phyloP scores from a whole-genome alignment of 2,888 invertebrate genomes.

The Melanchra persicariae region DNA sequence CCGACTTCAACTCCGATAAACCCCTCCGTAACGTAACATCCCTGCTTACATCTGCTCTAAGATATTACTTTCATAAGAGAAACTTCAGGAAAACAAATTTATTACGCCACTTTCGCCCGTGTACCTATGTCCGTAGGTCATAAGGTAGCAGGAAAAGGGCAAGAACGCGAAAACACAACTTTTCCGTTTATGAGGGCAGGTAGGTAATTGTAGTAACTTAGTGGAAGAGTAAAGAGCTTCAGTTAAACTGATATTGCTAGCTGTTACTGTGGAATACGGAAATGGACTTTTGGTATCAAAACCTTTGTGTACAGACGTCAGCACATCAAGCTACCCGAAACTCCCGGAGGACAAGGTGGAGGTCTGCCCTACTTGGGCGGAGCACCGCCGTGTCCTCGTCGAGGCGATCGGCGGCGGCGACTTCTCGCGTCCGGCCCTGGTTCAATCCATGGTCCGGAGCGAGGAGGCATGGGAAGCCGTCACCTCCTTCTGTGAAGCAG shows the following conservation, averaged over 20 bases:
- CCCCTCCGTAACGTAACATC: too few species aligned
- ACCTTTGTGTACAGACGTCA: background rate
- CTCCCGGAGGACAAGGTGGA: too few species aligned
- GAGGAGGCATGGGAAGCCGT: too few species aligned
- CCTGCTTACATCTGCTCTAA: slow-evolving; percentile 66
- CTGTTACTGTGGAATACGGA: slow-evolving; percentile 15
- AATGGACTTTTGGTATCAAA: slow-evolving; percentile 14
- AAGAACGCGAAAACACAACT: slow-evolving; percentile 34
- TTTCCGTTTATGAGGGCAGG: slow-evolving; percentile 52
- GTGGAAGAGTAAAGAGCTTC: slow-evolving; percentile 9
- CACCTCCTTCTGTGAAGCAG: too few species aligned
- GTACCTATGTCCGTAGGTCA: slow-evolving; percentile 22
- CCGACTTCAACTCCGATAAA: too few species aligned
- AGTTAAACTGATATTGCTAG: slow-evolving; percentile 29
- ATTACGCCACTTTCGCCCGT: slow-evolving; percentile 53
- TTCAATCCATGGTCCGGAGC: too few species aligned
- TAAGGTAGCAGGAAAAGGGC: slow-evolving; percentile 27
- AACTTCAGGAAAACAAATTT: slow-evolving; percentile 67
- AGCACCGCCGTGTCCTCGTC: too few species aligned
- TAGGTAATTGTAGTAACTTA: slow-evolving; percentile 54
- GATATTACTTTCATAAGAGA: slow-evolving; percentile 76
- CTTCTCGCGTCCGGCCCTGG: too few species aligned
- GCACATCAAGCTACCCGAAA: too few species aligned
- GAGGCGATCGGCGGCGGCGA: too few species aligned
- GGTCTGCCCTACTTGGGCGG: too few species aligned